Evolutionary conservation across 2,797 vertebrate genomes (phyloP).

Genomic region (Buceros bicornis): DNA sequence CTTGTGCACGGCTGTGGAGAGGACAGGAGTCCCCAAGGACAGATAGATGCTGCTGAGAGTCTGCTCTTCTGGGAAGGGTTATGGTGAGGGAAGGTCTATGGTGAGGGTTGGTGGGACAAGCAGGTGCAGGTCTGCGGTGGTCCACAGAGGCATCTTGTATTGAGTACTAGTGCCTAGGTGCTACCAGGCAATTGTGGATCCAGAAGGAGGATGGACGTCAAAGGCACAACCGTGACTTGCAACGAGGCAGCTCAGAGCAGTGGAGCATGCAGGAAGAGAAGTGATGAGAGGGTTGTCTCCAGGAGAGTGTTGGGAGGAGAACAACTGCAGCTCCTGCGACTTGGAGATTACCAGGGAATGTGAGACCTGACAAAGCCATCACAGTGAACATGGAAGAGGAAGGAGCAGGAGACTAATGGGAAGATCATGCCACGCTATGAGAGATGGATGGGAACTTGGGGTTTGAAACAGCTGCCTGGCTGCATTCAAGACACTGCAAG

Average conservation of each 20-base stretch:
- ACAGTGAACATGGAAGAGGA: neutral
- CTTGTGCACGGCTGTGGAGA: neutral
- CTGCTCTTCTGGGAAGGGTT: neutral
- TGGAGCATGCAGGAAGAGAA: neutral
- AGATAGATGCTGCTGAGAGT: neutral
- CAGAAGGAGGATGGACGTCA: neutral
- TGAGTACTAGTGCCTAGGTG: neutral
- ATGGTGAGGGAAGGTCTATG: too few relatives aligned
- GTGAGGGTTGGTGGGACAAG: neutral
- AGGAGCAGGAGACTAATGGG: neutral
- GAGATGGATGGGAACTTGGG: constrained; percentile 16
- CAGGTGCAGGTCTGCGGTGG: neutral
- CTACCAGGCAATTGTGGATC: neutral
- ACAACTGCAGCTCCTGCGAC: neutral
- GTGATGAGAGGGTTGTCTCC: neutral
- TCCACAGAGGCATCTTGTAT: neutral
- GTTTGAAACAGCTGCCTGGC: neutral
- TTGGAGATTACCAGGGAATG: constrained; percentile 11
- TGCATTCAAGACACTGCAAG: neutral
- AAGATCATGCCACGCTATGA: neutral
- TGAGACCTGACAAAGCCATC: constrained; percentile 29
- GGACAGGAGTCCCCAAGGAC: neutral
- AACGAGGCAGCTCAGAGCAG: rapidly evolving
- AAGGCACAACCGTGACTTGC: neutral
- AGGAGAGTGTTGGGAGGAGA: neutral